phyloP scores from a whole-genome alignment of 2,797 vertebrate species.

The Ceryle rudis region DNA sequence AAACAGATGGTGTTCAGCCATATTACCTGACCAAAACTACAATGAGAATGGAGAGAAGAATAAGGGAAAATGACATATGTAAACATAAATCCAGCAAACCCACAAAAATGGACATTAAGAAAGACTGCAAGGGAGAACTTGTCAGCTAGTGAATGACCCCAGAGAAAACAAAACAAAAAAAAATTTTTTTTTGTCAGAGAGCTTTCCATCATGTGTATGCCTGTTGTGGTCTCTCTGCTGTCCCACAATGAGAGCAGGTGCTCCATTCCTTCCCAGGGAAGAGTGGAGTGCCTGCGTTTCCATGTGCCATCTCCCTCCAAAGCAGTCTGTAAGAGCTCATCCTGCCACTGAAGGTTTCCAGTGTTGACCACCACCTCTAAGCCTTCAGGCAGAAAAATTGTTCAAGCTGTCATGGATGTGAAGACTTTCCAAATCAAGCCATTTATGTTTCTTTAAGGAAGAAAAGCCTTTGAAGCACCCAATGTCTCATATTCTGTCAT shows the following conservation, averaged over 20 bases:
- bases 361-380: background rate
- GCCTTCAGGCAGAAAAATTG: background rate
- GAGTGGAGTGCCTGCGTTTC: background rate
- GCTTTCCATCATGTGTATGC: background rate
- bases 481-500: background rate
- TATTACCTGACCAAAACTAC: background rate
- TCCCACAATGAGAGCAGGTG: fast-evolving
- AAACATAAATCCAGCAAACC: background rate
- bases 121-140: background rate
- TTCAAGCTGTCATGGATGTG: background rate
- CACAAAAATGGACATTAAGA: background rate
- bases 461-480: background rate
- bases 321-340: background rate
- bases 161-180: background rate
- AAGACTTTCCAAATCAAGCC: background rate
- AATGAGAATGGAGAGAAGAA: background rate
- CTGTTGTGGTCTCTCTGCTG: background rate
- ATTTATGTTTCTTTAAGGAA: background rate
- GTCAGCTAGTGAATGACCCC: background rate
- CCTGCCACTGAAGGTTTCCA: background rate
- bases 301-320: no score
- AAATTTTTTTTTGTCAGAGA: background rate
- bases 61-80: background rate
- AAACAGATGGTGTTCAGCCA: background rate
- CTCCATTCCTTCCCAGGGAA: background rate